These are phyloP conservation scores for Gisinianus flammeolus DNA, from an alignment of 2,888 invertebrate genomes.

Conservation along the genomic window DNA sequence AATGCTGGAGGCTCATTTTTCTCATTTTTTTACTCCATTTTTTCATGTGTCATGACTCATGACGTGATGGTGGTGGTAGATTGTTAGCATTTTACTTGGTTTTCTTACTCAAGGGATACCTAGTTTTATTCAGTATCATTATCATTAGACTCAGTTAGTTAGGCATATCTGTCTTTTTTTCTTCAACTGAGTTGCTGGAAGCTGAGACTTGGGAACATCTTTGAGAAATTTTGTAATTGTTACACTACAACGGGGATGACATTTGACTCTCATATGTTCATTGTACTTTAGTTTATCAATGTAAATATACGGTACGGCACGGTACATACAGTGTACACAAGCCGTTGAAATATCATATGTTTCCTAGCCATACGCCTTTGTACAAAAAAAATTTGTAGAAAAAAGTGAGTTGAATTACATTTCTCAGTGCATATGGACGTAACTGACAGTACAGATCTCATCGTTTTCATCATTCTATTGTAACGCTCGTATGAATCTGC, in stretches of 20 bases:
- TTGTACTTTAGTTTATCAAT: too few relatives aligned
- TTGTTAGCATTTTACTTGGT: background rate
- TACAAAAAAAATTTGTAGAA: background rate
- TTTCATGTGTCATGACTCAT: background rate
- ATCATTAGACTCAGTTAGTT: background rate
- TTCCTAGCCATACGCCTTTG: too few relatives aligned
- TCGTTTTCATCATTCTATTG: too few relatives aligned
- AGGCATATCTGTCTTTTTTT: too few relatives aligned
- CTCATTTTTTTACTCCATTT: background rate
- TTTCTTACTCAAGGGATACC: background rate
- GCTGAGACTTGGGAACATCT: background rate
- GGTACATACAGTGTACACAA: background rate
- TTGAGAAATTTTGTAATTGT: background rate
- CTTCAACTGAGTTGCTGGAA: too few relatives aligned
- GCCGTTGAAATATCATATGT: background rate
- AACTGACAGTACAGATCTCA: too few relatives aligned
- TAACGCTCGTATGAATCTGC: background rate
- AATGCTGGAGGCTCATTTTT: conserved; percentile 5
- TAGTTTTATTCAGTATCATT: background rate
- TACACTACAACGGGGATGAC: too few relatives aligned
- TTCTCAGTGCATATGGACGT: too few relatives aligned
- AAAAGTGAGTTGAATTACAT: background rate
- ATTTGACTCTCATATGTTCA: too few relatives aligned
- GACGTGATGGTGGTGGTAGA: background rate
- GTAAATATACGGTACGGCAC: background rate